Base-by-base conservation (phyloP, 92 coral and sea anemone genomes). In the Actinostola sp. region DNA sequence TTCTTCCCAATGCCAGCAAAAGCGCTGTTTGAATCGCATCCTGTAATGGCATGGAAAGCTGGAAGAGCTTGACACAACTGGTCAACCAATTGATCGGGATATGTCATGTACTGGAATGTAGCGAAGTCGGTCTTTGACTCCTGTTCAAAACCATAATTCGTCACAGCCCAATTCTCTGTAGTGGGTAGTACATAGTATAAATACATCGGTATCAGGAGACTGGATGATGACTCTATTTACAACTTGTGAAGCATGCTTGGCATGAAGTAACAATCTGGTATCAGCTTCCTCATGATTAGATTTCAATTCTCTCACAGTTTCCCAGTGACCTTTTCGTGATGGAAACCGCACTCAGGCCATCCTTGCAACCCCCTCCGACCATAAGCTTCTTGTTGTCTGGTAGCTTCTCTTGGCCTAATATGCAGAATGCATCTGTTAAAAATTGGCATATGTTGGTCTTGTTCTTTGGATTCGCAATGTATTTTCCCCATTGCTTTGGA, bases 231-330 rank as follows among this genome's bases (percentile, higher is more conserved):
- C 56, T 28, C 81, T 45, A 53, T 73, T 61, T 31, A 34, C 30
- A 35, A 72, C 50, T 17, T 56, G 58, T 34, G 61, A 75, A 61
- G 84, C 76, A 64, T 77, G 30, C 2, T 68, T 60, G 53, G 79
- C 78, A 71, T 84, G 84, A 53, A 84, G 48, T 35, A 84, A 30
- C 71, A 83, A 61, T 67, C 88, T 70, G 50, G 79, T 83, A 58
- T 83, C 88, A 21, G 89, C 89, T 74, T 83, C 86, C 73, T 84
- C 84, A 63, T 84, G 73, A 57, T 78, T 62, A 63, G 83, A 31
- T 5, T 10, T 28, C 33, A 58, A 28, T 4, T 58, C 64, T 28
- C 17, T 14, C 8, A 58, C 41, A 32, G 38, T 25, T 23, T 23
- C 29, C n/a, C n/a, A n/a, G n/a, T n/a, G n/a, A n/a, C n/a, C n/a